Conservation (phyloP, 2,888 invertebrate genomes). For the Pollenia labialis region DNA sequence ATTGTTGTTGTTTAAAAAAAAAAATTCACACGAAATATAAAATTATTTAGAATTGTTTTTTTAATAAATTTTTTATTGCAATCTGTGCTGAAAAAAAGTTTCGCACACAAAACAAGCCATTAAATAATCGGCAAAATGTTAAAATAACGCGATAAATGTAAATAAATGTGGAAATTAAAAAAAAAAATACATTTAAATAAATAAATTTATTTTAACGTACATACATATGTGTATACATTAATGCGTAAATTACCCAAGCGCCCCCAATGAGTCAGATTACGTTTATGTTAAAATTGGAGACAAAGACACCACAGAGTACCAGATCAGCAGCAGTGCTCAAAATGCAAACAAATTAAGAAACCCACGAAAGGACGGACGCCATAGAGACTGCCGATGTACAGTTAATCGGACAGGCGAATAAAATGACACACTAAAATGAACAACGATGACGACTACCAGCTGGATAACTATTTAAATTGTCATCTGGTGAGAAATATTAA, state of each 20-base stretch:
- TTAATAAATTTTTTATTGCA: constrained; percentile 28
- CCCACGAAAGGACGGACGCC: no score
- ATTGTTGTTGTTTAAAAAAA: constrained; percentile 30
- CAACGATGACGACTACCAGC: background rate
- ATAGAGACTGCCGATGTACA: background rate
- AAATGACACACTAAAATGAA: constrained; percentile 15
- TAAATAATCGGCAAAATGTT: constrained; percentile 12
- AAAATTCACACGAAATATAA: constrained; percentile 70
- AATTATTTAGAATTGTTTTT: constrained; percentile 54
- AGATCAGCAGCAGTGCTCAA: background rate
- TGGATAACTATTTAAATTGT: constrained; percentile 38
- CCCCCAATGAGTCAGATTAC: constrained; percentile 68
- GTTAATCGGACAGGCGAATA: constrained; percentile 27
- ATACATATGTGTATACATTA: background rate
- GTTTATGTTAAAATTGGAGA: constrained; percentile 13
- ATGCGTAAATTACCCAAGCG: constrained; percentile 64
- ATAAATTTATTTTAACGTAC: background rate
- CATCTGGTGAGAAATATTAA: background rate
- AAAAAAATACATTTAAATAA: constrained; percentile 20
- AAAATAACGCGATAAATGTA: constrained; percentile 47
- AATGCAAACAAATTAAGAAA: background rate
- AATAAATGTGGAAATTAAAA: constrained; percentile 54
- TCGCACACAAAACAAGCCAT: constrained; percentile 42
- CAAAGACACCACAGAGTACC: background rate
- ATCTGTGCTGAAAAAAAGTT: constrained; percentile 12